Conservation (phyloP, 35 echinoderm and acorn worm species). For the Diadema setosum region DNA sequence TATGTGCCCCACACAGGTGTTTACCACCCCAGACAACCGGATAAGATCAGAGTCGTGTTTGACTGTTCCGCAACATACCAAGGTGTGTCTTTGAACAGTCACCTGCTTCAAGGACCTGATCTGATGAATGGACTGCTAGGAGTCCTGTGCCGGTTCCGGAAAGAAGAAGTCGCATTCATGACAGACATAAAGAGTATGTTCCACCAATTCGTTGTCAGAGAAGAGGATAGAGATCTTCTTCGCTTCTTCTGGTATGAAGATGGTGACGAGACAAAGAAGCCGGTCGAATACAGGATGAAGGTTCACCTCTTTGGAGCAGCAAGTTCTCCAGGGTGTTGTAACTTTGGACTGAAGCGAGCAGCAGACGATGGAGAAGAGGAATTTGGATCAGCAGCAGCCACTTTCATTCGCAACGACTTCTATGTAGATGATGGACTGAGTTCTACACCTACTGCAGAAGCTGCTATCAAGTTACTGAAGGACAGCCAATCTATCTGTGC, state of each 20-base stretch:
- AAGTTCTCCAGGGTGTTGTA: constrained; percentile 50
- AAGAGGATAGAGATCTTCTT: constrained; percentile 31
- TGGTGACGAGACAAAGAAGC: too few relatives aligned
- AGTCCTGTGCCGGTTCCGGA: constrained; percentile 52
- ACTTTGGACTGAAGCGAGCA: constrained; percentile 51
- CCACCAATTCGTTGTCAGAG: constrained; percentile 14
- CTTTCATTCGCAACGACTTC: constrained; percentile 50
- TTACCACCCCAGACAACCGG: constrained; percentile 53
- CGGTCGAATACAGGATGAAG: too few relatives aligned
- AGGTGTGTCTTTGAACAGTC: constrained; percentile 48
- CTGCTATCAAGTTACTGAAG: constrained; percentile 13
- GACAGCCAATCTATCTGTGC: constrained; percentile 13
- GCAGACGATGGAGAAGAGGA: constrained; percentile 34
- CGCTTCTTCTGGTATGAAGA: constrained; percentile 55
- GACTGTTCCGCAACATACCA: constrained; percentile 6
- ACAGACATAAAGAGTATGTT: constrained; percentile 66
- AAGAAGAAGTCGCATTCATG: constrained; percentile 56
- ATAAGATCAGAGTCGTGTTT: constrained; percentile 36
- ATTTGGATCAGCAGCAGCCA: constrained; percentile 18
- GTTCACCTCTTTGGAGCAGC: constrained; percentile 59
- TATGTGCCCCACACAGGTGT: constrained; percentile 67
- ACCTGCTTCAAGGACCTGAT: constrained; percentile 63
- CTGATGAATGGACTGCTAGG: constrained; percentile 61
- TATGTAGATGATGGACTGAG: constrained; percentile 78
- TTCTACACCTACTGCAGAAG: constrained; percentile 21